These are phyloP conservation scores for Cyanoramphus novaezelandiae DNA, from an alignment of 2,113 vertebrate genomes.

Conservation along the genomic window DNA sequence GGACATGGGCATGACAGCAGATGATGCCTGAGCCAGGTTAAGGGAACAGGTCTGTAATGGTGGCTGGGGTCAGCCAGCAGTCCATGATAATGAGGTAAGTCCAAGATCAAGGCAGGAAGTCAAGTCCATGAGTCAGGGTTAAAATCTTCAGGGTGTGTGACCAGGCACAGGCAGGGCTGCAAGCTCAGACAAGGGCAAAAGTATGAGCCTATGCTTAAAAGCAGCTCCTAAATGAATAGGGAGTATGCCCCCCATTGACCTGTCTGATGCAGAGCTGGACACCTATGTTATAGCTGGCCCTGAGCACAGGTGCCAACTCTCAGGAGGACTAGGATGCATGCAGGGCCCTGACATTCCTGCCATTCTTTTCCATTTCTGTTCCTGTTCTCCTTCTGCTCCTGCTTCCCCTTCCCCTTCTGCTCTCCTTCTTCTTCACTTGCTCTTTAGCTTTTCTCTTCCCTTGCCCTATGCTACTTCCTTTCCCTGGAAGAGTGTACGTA, in stretches of 20 bases:
- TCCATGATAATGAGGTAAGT: neutral
- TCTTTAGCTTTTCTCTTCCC: neutral
- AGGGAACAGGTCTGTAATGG: neutral
- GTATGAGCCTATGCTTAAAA: neutral
- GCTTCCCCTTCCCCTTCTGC: neutral
- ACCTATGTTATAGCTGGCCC: neutral
- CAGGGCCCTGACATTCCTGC: neutral
- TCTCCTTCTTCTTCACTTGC: neutral
- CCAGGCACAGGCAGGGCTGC: neutral
- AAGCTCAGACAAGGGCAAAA: neutral
- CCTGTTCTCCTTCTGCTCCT: neutral
- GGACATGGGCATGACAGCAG: neutral
- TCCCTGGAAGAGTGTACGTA: neutral
- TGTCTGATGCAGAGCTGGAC: neutral
- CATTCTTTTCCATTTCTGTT: neutral
- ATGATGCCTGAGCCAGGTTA: neutral
- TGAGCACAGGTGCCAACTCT: neutral
- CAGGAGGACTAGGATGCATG: neutral
- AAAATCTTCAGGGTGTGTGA: neutral
- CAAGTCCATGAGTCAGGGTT: neutral
- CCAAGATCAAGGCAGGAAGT: neutral
- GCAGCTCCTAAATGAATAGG: neutral
- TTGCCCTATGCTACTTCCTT: neutral
- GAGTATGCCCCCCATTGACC: no score
- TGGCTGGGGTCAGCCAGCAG: neutral